These are phyloP conservation scores for Agrotis segetum DNA, from an alignment of 2,888 invertebrate genomes.

Conservation along the genomic window DNA sequence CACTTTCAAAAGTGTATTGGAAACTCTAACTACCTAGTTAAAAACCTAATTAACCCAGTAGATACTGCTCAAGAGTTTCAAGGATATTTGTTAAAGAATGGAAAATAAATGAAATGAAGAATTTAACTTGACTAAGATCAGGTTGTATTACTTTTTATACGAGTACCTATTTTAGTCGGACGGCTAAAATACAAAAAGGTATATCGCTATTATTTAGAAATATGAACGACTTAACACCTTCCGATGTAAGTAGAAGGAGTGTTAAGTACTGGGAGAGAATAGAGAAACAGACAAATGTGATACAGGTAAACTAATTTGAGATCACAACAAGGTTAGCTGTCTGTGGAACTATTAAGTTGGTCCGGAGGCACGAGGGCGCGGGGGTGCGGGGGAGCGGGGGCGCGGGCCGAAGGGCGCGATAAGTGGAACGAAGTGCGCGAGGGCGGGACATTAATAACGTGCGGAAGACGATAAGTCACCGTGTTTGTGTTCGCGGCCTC, in stretches of 20 bases:
- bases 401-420: slow-evolving; percentile 24
- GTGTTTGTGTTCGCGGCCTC: slow-evolving; percentile 40
- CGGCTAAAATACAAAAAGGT: no score
- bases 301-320: slow-evolving; percentile 56
- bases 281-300: slow-evolving; percentile 38
- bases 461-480: slow-evolving; percentile 46
- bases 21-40: background rate
- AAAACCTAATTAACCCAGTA: slow-evolving; percentile 21
- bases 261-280: slow-evolving; percentile 18
- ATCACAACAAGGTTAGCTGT: slow-evolving; percentile 48
- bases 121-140: background rate
- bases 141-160: background rate
- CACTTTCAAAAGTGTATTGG: background rate
- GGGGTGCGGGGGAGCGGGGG: background rate
- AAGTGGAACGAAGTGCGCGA: slow-evolving; percentile 53
- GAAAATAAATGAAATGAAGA: slow-evolving; percentile 4
- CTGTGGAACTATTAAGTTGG: slow-evolving; percentile 41
- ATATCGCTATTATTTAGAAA: background rate
- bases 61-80: background rate
- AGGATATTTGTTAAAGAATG: background rate
- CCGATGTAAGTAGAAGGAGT: background rate
- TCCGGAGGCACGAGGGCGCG: background rate
- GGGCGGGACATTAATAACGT: slow-evolving; percentile 40
- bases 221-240: background rate
- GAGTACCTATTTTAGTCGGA: no score